Percentiles rank a stretch among this genome's conserved stretches.
phyloP scores from a whole-genome alignment of 2,797 vertebrate genomes.

The Nannoperca obscura region DNA sequence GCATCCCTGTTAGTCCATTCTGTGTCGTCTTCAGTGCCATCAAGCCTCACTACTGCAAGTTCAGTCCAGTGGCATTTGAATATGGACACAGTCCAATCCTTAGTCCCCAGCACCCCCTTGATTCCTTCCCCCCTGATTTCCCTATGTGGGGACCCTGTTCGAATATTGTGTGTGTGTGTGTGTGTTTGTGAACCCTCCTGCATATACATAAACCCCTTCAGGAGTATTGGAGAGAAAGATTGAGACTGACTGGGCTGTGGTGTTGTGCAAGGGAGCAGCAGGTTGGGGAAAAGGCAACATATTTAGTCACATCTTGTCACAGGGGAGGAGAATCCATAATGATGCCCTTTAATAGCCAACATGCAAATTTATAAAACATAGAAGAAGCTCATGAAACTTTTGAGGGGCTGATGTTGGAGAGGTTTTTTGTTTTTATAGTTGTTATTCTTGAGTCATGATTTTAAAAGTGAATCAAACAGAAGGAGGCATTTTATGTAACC shows the following conservation, averaged over 20 bases:
- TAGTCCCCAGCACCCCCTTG: conserved; percentile 1
- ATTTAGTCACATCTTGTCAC: conserved; percentile 55
- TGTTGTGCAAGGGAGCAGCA: conserved; percentile 32
- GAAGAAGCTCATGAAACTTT: conserved; percentile 34
- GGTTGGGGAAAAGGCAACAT: conserved; percentile 49
- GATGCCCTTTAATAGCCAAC: conserved; percentile 49
- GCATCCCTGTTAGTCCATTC: neutral
- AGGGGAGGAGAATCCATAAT: conserved; percentile 44
- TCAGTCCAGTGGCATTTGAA: conserved; percentile 7
- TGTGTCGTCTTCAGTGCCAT: neutral
- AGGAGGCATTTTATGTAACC: conserved; percentile 20
- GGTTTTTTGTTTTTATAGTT: neutral
- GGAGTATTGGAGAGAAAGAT: conserved; percentile 27
- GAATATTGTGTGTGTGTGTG: neutral
- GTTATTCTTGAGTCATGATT: conserved; percentile 20
- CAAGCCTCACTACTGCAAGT: conserved; percentile 7
- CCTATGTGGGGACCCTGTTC: neutral
- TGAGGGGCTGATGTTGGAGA: conserved; percentile 13
- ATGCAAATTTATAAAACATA: conserved; percentile 56
- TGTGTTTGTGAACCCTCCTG: conserved; percentile 16
- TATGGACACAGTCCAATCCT: conserved; percentile 6
- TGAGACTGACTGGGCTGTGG: conserved; percentile 31
- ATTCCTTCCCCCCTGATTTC: neutral
- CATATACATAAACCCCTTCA: conserved; percentile 28
- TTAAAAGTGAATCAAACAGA: conserved; percentile 14